phyloP scores from a whole-genome alignment of 2,113 vertebrate species.

The Solea senegalensis region DNA sequence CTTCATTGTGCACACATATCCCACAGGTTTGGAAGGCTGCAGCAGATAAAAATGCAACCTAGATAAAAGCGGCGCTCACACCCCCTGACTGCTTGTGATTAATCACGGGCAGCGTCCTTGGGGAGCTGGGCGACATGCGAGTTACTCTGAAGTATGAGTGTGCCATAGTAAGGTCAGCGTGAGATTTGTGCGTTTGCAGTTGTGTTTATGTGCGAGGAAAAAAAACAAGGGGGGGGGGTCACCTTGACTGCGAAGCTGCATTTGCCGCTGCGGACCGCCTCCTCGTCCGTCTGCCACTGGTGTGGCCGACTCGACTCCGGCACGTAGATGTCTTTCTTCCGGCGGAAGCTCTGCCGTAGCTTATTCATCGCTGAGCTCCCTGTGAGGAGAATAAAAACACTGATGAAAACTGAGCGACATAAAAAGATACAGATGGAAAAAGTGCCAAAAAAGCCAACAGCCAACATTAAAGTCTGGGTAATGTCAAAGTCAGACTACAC shows the following conservation, averaged over 20 bases:
- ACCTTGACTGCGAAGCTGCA: slow-evolving; percentile 99
- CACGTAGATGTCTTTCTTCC: slow-evolving; percentile 99
- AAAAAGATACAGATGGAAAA: background rate
- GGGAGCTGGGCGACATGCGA: slow-evolving; percentile 12
- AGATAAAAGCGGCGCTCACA: slow-evolving; percentile 48
- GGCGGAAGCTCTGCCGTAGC: slow-evolving; percentile 97
- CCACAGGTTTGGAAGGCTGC: slow-evolving; percentile 23
- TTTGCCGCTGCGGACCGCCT: slow-evolving; percentile 95
- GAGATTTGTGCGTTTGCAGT: slow-evolving; percentile 9
- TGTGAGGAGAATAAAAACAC: slow-evolving; percentile 52
- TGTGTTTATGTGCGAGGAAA: slow-evolving; percentile 23
- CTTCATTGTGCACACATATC: slow-evolving; percentile 5
- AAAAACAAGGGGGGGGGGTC: slow-evolving; percentile 53
- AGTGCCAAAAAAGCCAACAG: background rate
- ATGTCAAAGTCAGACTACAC: no score
- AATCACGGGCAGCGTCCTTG: slow-evolving; percentile 52
- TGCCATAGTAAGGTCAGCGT: slow-evolving; percentile 12
- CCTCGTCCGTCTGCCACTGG: slow-evolving; percentile 99
- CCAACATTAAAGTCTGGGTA: no score
- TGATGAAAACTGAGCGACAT: slow-evolving; percentile 1
- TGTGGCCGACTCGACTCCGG: slow-evolving; percentile 98
- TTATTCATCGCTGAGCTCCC: slow-evolving; percentile 95
- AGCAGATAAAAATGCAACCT: slow-evolving; percentile 24
- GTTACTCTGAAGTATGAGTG: slow-evolving; percentile 25
- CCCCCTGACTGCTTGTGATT: slow-evolving; percentile 52